These are phyloP conservation scores for Oenanthe oenanthe DNA, from an alignment of 2,113 vertebrate species.

Conservation along the genomic window DNA sequence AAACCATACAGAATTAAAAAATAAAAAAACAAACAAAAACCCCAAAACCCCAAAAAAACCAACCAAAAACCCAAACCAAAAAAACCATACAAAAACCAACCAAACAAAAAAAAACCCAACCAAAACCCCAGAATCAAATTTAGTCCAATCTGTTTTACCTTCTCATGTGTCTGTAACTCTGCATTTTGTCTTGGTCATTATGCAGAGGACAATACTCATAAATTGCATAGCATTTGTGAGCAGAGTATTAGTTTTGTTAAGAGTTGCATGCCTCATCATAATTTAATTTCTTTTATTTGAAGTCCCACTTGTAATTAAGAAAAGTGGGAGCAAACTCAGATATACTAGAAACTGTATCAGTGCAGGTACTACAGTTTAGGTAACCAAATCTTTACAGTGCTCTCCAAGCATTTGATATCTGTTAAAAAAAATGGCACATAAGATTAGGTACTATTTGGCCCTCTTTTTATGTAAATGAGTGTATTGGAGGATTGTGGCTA, in stretches of 20 bases:
- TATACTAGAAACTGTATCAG: background rate
- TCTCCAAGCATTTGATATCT: background rate
- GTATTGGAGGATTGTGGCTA: background rate
- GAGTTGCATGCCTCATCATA: background rate
- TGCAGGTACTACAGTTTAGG: background rate
- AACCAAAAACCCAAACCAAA: no score
- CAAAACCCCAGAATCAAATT: background rate
- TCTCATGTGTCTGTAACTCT: background rate
- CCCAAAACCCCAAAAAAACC: background rate
- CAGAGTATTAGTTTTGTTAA: background rate
- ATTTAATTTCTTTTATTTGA: constrained; percentile 2
- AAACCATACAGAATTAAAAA: background rate
- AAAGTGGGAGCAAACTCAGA: background rate
- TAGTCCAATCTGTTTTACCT: background rate
- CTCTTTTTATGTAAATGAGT: background rate
- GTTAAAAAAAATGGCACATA: background rate
- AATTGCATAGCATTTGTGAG: background rate
- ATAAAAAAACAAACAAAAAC: background rate
- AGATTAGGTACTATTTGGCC: background rate
- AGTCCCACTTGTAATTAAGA: background rate
- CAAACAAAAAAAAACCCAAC: no score
- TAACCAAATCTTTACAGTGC: background rate
- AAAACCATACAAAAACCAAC: background rate
- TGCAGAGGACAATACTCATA: background rate
- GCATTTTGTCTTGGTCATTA: background rate